Conservation (phyloP, 2,797 vertebrate genomes). For the Acropternis orthonyx region DNA sequence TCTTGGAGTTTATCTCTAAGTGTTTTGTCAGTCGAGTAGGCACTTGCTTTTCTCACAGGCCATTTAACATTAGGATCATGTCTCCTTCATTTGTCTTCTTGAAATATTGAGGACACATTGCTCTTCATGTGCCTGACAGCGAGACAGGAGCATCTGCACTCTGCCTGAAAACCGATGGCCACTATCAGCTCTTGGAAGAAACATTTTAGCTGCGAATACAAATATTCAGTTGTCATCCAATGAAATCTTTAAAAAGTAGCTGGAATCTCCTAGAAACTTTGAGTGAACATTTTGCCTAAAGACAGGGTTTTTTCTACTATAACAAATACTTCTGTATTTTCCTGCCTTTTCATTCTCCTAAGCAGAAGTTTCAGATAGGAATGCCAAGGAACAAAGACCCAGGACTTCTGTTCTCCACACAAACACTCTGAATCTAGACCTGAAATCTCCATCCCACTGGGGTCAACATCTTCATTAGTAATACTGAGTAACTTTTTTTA, state of each 20-base stretch:
- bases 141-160: background rate
- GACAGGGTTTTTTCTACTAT: background rate
- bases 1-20: background rate
- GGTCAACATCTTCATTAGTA: background rate
- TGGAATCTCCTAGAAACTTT: background rate
- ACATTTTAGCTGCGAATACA: background rate
- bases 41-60: constrained; percentile 1
- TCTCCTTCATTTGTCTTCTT: constrained; percentile 49
- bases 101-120: constrained; percentile 30
- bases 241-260: background rate
- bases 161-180: constrained; percentile 8
- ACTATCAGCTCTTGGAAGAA: background rate
- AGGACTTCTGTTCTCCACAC: background rate
- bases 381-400: background rate
- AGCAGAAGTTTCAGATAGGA: background rate
- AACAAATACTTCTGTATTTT: background rate
- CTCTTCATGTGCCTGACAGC: constrained; percentile 46
- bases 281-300: background rate
- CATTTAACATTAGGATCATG: constrained; percentile 17
- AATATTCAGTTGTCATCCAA: accelerated
- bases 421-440: background rate
- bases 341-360: background rate
- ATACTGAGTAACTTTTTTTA: background rate
- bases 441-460: background rate
- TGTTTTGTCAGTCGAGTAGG: constrained; percentile 12